Conservation (phyloP, 1,140 invertebrate species). For the Drosophila mauritiana region DNA sequence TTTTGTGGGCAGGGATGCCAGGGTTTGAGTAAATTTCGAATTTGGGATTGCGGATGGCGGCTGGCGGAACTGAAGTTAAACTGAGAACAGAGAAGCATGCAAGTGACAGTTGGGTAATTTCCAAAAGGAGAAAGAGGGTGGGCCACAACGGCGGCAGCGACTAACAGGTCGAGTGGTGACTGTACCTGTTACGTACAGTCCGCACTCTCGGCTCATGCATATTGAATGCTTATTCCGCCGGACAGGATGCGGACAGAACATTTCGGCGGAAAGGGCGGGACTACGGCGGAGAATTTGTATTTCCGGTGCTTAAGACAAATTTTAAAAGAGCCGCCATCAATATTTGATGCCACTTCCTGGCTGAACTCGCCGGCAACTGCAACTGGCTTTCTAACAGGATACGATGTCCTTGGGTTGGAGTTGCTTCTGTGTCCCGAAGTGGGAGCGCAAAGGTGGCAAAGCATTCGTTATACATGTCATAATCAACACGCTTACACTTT, state of each 20-base stretch:
- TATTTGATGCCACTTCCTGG: conserved; percentile 72
- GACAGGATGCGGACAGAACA: conserved; percentile 43
- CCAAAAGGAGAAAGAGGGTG: conserved; percentile 21
- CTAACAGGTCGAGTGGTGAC: conserved; percentile 22
- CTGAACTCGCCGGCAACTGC: conserved; percentile 49
- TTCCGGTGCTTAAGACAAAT: conserved; percentile 81
- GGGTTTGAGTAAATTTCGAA: conserved; percentile 4
- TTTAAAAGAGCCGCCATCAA: conserved; percentile 77
- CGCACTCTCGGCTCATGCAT: conserved; percentile 52
- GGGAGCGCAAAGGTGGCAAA: not conserved
- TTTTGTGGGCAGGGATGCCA: conserved; percentile 5
- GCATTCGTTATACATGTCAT: conserved; percentile 35
- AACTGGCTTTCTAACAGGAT: conserved; percentile 39
- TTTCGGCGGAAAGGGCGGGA: not conserved
- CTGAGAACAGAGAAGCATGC: conserved; percentile 47
- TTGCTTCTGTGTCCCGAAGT: not conserved
- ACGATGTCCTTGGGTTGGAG: conserved; percentile 37
- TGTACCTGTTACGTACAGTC: conserved; percentile 42
- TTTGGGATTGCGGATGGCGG: conserved; percentile 31
- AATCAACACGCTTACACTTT: conserved; percentile 7
- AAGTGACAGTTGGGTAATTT: conserved; percentile 70
- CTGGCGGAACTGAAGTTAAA: conserved; percentile 26
- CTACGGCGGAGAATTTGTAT: conserved; percentile 62
- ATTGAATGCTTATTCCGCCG: conserved; percentile 52
- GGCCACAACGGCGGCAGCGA: not conserved